These are phyloP conservation scores for Epistrophella euchroma DNA, from an alignment of 2,888 invertebrate genomes.

Conservation along the genomic window DNA sequence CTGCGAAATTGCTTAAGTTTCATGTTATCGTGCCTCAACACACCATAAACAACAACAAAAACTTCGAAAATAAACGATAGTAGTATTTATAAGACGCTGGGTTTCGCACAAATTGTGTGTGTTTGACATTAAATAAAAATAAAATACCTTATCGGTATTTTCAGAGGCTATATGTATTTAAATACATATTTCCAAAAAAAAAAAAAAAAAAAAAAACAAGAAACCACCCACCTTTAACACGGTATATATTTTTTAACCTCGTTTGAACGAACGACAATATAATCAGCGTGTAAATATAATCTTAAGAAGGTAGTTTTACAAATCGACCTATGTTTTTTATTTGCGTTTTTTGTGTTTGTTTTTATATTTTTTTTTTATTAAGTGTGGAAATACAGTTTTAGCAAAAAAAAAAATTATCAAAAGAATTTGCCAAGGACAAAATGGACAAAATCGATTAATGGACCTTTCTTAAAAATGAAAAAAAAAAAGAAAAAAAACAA, in stretches of 20 bases:
- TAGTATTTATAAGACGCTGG: background rate
- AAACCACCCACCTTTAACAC: background rate
- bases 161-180: conserved; percentile 10
- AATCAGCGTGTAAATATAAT: conserved; percentile 26
- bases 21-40: conserved; percentile 5
- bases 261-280: conserved; percentile 10
- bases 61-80: too few species aligned
- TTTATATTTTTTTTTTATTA: background rate
- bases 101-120: conserved; percentile 15
- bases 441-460: conserved; percentile 43
- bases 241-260: conserved; percentile 1
- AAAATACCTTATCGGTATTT: conserved; percentile 38
- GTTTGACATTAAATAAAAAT: conserved; percentile 35
- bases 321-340: conserved; percentile 9
- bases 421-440: conserved; percentile 12
- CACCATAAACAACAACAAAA: conserved; percentile 14
- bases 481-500: background rate
- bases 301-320: conserved; percentile 29
- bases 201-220: background rate
- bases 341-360: background rate
- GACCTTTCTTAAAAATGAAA: conserved; percentile 30
- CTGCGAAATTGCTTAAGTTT: conserved; percentile 29
- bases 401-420: conserved; percentile 2
- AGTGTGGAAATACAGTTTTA: conserved; percentile 15
- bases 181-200: background rate